Evolutionary conservation across 2,888 invertebrate genomes (phyloP), one percentile per base, ranked within the genome.

Genomic region (Pristionchus japonicus): DNA sequence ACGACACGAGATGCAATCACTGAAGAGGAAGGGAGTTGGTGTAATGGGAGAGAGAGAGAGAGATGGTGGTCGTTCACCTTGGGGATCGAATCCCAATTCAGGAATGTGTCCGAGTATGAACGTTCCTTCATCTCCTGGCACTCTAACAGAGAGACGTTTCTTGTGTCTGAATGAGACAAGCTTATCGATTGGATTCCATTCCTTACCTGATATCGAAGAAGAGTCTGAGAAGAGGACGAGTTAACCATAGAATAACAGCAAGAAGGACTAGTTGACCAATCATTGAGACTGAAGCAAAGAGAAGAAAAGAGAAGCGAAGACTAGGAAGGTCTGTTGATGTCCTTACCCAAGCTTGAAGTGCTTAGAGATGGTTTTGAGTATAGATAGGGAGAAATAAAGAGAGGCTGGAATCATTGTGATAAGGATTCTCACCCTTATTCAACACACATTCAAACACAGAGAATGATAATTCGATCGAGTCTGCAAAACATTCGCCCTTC

Each of bases 81-180:
- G 27, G 6, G 80, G 80, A 31, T 80, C 80, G 49, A 80, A 49
- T 17, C 27, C 80, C 1, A 80, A 27, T 23, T 80, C 47, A 80
- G 31, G 23, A 11, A 43, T 47, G 47, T 80, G 80, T 7, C 80
- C 80, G 31, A 80, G 13, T 17, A 80, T 23, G 27, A 31, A 47
- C 31, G 4, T 15, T 6, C 80, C 80, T 49, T 80, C 80, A 80
- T 80, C 80, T 31, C 80, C 80, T 27, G 80, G 80, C 7, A 80
- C 31, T 17, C 15, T 80, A 49, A 27, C 27, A 15, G 80, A 80
- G 27, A 49, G 49, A 3, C 17, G 13, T 23, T 80, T 80, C 80
- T 80, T 80, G 80, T 80, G 49, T 15, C 80, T 80, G 70, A 37
- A 17, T n/a, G n/a, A n/a, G n/a, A n/a, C n/a, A 40, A 40, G 13